A percentile compares a stretch with the other conserved stretches of the same genome.
These are phyloP conservation scores for Lateolabrax maculatus DNA, from an alignment of 2,797 vertebrate species.

Conservation along the genomic window DNA sequence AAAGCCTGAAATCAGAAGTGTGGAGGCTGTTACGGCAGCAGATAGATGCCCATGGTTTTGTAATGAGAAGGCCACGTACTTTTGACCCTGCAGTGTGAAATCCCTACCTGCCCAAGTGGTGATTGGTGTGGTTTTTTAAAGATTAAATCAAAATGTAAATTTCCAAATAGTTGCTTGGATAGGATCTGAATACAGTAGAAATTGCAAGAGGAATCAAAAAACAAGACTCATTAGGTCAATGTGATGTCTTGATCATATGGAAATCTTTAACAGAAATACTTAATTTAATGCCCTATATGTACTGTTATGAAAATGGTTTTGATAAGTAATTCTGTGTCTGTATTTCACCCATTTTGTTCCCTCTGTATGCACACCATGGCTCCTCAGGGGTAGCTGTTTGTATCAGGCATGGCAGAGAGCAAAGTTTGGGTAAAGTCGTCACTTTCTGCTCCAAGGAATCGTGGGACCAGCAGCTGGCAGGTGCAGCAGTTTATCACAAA, in stretches of 20 bases:
- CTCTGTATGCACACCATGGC: background rate
- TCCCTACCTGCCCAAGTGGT: background rate
- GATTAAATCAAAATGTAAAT: background rate
- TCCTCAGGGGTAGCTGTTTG: conserved; percentile 45
- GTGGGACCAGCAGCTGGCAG: conserved; percentile 90
- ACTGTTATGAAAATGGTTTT: background rate
- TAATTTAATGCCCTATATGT: background rate
- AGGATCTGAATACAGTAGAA: background rate
- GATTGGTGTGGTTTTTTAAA: background rate
- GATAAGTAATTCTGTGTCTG: background rate
- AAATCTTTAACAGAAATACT: background rate
- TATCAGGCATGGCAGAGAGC: conserved; percentile 65
- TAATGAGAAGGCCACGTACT: background rate
- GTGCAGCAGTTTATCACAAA: conserved; percentile 98
- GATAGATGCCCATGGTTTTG: background rate
- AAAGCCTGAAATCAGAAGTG: background rate
- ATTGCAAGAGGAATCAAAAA: background rate
- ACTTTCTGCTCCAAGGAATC: conserved; percentile 89
- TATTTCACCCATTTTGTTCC: background rate
- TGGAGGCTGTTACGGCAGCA: background rate
- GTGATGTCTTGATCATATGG: background rate
- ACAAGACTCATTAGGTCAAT: background rate
- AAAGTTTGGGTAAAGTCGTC: conserved; percentile 91
- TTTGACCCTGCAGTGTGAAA: background rate
- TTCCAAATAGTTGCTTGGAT: background rate